These are phyloP conservation scores for Gastrophryne carolinensis DNA, from an alignment of 2,797 vertebrate genomes.

Conservation along the genomic window DNA sequence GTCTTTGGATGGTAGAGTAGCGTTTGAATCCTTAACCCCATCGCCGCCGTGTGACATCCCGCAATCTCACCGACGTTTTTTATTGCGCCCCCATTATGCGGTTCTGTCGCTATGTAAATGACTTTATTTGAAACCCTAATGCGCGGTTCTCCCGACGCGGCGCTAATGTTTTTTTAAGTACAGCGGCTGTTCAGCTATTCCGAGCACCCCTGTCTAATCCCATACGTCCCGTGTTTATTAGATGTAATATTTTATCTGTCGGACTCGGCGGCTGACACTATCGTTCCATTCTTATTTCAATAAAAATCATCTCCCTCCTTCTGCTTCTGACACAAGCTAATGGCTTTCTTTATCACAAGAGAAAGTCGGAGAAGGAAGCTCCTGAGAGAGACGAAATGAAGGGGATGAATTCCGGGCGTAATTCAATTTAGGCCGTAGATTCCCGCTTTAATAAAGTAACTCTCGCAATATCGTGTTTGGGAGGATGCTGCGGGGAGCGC, in stretches of 20 bases:
- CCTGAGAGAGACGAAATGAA: constrained; percentile 71
- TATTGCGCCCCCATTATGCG: not conserved
- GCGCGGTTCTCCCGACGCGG: constrained; percentile 11
- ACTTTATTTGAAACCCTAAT: constrained; percentile 9
- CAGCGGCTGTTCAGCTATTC: constrained; percentile 61
- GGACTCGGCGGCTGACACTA: constrained; percentile 86
- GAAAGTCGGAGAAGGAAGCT: constrained; percentile 78
- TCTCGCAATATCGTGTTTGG: constrained; percentile 54
- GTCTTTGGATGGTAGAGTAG: constrained; percentile 1
- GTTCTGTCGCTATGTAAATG: constrained; percentile 20
- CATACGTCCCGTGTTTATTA: constrained; percentile 88
- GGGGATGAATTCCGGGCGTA: constrained; percentile 69
- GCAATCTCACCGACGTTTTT: not conserved
- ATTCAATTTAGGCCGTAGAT: constrained; percentile 70
- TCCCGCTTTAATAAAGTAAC: constrained; percentile 68
- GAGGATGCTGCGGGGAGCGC: too few relatives aligned
- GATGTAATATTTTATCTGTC: constrained; percentile 96
- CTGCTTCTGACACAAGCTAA: constrained; percentile 86
- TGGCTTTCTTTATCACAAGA: constrained; percentile 87
- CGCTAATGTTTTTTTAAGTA: constrained; percentile 63
- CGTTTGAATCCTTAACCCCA: constrained; percentile 28
- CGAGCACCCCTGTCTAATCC: constrained; percentile 75
- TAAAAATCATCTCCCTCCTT: constrained; percentile 89
- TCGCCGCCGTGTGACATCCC: not conserved
- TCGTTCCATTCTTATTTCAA: constrained; percentile 95